Evolutionary conservation across 2,888 invertebrate species (phyloP).

Genomic region (Pocota personata): DNA sequence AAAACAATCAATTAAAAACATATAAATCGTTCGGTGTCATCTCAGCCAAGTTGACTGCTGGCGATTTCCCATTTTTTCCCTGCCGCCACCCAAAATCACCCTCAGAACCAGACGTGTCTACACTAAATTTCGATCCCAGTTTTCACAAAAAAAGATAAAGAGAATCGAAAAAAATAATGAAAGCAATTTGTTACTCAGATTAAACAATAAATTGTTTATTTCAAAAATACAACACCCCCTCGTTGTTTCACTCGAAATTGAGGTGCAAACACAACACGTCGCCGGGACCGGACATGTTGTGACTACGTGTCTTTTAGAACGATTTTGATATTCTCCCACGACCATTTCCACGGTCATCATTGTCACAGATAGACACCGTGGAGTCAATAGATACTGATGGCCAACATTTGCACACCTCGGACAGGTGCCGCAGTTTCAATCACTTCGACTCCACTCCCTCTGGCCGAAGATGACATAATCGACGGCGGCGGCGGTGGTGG

Average conservation of each 20-base stretch:
- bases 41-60: slow-evolving; percentile 55
- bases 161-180: slow-evolving; percentile 15
- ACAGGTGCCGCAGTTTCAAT: slow-evolving; percentile 27
- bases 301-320: slow-evolving; percentile 58
- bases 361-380: slow-evolving; percentile 55
- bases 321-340: slow-evolving; percentile 40
- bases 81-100: not conserved
- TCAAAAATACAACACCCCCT: slow-evolving; percentile 25
- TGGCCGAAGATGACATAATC: slow-evolving; percentile 61
- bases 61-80: not conserved
- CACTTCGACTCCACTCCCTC: slow-evolving; percentile 2
- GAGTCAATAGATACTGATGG: slow-evolving; percentile 46
- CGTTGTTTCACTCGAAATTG: not conserved
- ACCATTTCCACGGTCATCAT: slow-evolving; percentile 20
- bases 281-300: slow-evolving; percentile 16
- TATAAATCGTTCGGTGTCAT: slow-evolving; percentile 52
- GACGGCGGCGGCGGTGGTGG: slow-evolving; percentile 6
- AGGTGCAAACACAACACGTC: not conserved
- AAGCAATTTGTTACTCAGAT: slow-evolving; percentile 53
- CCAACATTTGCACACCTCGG: slow-evolving; percentile 38
- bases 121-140: slow-evolving; percentile 19
- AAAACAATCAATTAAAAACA: slow-evolving; percentile 67
- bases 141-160: slow-evolving; percentile 35
- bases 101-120: slow-evolving; percentile 59
- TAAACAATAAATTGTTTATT: slow-evolving; percentile 55